Base-by-base conservation (phyloP, 1,140 invertebrate genomes). In the Drosophila novamexicana region DNA sequence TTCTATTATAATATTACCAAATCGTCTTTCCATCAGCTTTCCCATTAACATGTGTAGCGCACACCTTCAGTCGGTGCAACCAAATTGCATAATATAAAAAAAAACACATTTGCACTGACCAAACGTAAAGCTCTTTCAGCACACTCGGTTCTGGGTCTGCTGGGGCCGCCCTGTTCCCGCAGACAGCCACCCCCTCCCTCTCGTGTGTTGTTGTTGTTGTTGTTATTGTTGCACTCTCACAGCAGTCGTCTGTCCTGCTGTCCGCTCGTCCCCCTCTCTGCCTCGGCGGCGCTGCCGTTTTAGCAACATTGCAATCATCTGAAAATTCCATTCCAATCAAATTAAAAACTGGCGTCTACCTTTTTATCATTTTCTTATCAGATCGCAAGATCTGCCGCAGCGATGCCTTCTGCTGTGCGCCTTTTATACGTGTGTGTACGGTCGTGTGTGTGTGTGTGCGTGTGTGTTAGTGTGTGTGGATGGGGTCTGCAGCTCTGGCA, bases 311-410 rank as follows among this genome's bases (percentile, higher is more conserved):
- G 84, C 84, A 89, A 89, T 89, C 84, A 89, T 89, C 84, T 89
- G 84, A 89, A 89, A 89, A 89, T 89, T 89, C 85, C 85, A 83
- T 91, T 90, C 82, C 90, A 90, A 91, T 91, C 90, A 91, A 91
- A 91, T 91, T 91, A 91, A 91, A 91, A 91, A 91, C 90, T 91
- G 90, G 90, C 90, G 90, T 91, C 90, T 91, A 88, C 84, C 90
- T 86, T 91, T 91, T 91, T 91, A 91, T 91, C 89, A 91, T 91
- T 90, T 90, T 90, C 90, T 91, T 91, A 91, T 91, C 90, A 91
- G 90, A 91, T 91, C 86, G 79, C 79, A 80, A 91, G 90, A 91
- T 91, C 90, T 89, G 83, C 83, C 84, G 83, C 83, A 86, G 83
- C 83, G 83, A 88, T 88, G 84, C 83, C 84, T 88, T 88, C 80